phyloP scores from a whole-genome alignment of 2,888 invertebrate genomes.

The Dolichopus griseipennis region DNA sequence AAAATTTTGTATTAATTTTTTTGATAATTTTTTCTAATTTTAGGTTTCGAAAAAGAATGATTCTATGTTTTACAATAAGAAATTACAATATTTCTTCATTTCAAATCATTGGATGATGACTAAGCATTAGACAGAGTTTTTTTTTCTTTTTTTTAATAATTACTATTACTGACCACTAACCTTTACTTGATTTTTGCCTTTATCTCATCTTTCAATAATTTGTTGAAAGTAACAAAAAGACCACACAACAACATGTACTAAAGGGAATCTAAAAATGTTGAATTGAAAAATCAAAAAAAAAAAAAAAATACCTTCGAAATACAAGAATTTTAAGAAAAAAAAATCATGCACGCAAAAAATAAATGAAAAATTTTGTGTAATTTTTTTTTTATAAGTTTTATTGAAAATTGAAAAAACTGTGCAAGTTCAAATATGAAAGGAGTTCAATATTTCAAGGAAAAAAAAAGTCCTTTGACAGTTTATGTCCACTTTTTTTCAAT shows the following conservation, averaged over 20 bases:
- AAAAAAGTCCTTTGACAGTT: background rate
- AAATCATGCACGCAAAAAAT: constrained; percentile 1
- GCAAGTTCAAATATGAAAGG: background rate
- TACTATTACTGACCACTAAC: constrained; percentile 14
- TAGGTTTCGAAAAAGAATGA: no score
- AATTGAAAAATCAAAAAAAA: background rate
- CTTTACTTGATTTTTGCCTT: constrained; percentile 13
- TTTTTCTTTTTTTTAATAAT: background rate
- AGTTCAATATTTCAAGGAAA: no score
- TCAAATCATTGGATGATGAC: constrained; percentile 12
- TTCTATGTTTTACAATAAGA: no score
- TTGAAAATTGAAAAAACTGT: background rate
- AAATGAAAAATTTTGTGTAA: background rate
- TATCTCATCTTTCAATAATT: constrained; percentile 17
- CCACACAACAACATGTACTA: constrained; percentile 14
- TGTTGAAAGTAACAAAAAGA: constrained; percentile 20
- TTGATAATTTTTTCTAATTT: no score
- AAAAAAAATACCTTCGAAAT: background rate
- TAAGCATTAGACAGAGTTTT: constrained; percentile 14
- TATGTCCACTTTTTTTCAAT: background rate
- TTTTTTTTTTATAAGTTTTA: no score
- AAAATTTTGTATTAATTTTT: no score
- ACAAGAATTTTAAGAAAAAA: no score
- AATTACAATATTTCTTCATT: background rate
- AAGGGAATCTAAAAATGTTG: background rate